phyloP scores from a whole-genome alignment of 2,797 vertebrate genomes.

The Myoxocephalus aenaeus region DNA sequence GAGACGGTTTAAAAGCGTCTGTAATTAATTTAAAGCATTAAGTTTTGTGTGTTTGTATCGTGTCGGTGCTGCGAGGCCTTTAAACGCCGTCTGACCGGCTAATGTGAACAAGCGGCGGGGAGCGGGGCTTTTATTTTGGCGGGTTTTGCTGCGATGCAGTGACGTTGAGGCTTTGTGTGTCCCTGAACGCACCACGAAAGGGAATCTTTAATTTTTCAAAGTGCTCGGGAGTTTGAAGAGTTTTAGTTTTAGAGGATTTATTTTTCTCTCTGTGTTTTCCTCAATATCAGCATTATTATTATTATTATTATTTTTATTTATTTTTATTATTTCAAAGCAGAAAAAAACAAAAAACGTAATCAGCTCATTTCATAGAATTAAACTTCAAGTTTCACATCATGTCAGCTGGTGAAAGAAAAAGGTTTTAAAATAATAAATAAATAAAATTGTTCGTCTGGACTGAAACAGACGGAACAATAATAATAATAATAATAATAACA shows the following conservation, averaged over 20 bases:
- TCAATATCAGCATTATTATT: constrained; percentile 26
- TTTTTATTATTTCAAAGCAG: neutral
- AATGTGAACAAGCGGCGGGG: constrained; percentile 45
- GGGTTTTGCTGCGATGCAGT: constrained; percentile 65
- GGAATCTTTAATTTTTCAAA: constrained; percentile 70
- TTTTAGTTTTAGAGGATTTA: constrained; percentile 64
- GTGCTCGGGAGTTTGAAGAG: constrained; percentile 70
- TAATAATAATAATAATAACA: neutral
- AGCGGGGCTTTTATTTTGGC: constrained; percentile 54
- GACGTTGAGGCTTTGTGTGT: constrained; percentile 46
- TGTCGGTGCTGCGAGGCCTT: constrained; percentile 6
- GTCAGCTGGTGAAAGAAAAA: neutral
- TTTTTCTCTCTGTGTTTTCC: constrained; percentile 51
- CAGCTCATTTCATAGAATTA: neutral
- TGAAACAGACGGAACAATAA: neutral
- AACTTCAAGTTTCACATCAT: neutral
- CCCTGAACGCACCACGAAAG: constrained; percentile 63
- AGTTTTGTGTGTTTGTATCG: neutral
- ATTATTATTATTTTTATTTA: neutral
- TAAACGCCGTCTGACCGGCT: constrained; percentile 17
- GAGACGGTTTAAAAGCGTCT: neutral
- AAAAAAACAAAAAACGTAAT: neutral
- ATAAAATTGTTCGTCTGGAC: neutral
- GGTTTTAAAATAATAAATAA: neutral
- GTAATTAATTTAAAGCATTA: neutral